Percentiles rank a stretch among this genome's conserved stretches.
Evolutionary conservation across 2,888 invertebrate genomes (phyloP).

Genomic region (Epistrophe eligans): DNA sequence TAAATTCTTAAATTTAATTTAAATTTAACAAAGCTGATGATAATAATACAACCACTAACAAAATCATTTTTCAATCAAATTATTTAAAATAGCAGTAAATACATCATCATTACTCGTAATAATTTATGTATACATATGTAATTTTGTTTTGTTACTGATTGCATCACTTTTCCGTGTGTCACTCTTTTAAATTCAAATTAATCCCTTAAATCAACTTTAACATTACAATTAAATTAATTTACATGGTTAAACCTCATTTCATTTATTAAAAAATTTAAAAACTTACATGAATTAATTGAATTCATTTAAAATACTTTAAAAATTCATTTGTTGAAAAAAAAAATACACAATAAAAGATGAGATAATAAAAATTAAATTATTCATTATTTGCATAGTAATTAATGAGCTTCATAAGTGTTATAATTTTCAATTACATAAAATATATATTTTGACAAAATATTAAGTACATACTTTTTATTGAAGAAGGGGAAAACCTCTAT

Average conservation of each 20-base stretch:
- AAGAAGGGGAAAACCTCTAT: background rate
- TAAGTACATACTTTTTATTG: background rate
- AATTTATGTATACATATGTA: background rate
- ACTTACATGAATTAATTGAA: background rate
- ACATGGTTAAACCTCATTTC: background rate
- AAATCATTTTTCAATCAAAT: background rate
- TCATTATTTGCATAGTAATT: slow-evolving; percentile 10
- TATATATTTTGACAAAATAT: too few relatives aligned
- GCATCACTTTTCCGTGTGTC: background rate
- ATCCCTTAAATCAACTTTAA: background rate
- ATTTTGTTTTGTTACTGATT: background rate
- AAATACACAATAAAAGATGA: background rate
- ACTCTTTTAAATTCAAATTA: background rate
- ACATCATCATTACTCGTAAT: background rate
- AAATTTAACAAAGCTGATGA: too few relatives aligned
- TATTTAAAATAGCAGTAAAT: background rate
- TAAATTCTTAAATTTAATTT: too few relatives aligned
- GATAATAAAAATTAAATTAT: background rate
- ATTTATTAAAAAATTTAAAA: background rate
- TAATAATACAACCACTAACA: background rate
- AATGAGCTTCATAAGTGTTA: background rate
- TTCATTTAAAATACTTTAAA: background rate
- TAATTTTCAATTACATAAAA: background rate
- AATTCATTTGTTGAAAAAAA: background rate
- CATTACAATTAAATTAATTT: background rate